Conservation (phyloP, 2,797 vertebrate genomes). For the Lepilemur ruficaudatus region DNA sequence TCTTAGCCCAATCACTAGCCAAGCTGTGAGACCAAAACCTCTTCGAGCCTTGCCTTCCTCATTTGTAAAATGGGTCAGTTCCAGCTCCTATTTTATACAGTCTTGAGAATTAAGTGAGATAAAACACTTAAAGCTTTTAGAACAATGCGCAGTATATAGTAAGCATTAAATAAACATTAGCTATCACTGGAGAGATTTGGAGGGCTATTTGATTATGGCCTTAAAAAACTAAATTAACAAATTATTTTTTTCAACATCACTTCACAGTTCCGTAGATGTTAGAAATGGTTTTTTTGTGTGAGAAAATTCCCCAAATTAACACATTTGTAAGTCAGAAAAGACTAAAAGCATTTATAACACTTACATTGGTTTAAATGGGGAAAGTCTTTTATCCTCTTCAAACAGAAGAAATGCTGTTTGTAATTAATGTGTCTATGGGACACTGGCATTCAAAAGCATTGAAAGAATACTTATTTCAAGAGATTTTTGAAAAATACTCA, state of each 20-base stretch:
- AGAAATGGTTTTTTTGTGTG: slow-evolving; percentile 6
- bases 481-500: slow-evolving; percentile 28
- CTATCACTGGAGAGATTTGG: not conserved
- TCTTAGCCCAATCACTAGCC: not conserved
- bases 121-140: slow-evolving; percentile 31
- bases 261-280: slow-evolving; percentile 40
- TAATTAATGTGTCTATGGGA: not conserved
- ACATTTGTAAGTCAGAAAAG: slow-evolving; percentile 15
- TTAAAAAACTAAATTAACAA: slow-evolving; percentile 2
- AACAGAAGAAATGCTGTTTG: slow-evolving; percentile 26
- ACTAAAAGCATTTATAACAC: not conserved
- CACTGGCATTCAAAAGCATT: not conserved
- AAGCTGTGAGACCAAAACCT: not conserved
- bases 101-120: not conserved
- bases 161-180: slow-evolving; percentile 8
- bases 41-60: not conserved
- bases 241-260: slow-evolving; percentile 11
- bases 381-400: slow-evolving; percentile 1
- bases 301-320: slow-evolving; percentile 27
- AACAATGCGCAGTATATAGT: not conserved
- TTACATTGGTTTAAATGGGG: slow-evolving; percentile 22
- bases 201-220: not conserved
- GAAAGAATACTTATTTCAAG: slow-evolving; percentile 18
- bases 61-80: slow-evolving; percentile 8
- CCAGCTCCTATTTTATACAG: not conserved